Base-by-base conservation (phyloP, 1,140 invertebrate species). In the Drosophila neocordata region DNA sequence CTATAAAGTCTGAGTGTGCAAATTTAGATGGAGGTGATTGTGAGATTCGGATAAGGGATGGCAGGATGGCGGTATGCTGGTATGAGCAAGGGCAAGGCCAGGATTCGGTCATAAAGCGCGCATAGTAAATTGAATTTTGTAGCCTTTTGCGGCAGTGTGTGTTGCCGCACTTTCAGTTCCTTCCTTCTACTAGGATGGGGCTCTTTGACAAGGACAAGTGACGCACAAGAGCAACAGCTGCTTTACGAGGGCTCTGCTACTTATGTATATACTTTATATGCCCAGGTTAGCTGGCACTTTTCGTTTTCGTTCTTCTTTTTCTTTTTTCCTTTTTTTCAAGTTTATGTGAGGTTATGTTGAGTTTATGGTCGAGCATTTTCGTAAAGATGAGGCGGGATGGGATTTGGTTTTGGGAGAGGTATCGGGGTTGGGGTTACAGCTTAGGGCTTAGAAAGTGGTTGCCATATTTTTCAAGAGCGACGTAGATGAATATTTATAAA, bases 121-220 rank as follows among this genome's bases (percentile, higher is more conserved):
- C 82, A 87, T 87, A 85, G 82, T 87, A 85, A 85, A 85, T 85
- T 85, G 82, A 85, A 85, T 85, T 85, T 85, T 87, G 82, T 85
- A 82, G 82, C 82, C 82, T 85, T 87, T 77, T 87, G 77, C 82
- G 81, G 82, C 77, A 70, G 24, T 61, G 3, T 22, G 4, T 34
- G 65, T 65, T 65, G 34, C 20, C 24, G 18, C 9, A 18, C 35
- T 67, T 59, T 18, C n/a, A 31, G 31, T 7, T 53, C 11, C 18
- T 12, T 31, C 35, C 5, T n/a, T 27, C n/a, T 18, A 3, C 15
- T 37, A 18, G 35, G 62, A 11, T 18, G n/a, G 52, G 59, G 53
- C 27, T 38, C 22, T 18, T 51, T 37, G 57, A 57, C 72, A 74
- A 74, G 71, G 72, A 74, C 71, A 74, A 31, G 63, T 71, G 63